Base-by-base conservation (phyloP, 2,113 vertebrate species). In the Tetraodon nigroviridis region DNA sequence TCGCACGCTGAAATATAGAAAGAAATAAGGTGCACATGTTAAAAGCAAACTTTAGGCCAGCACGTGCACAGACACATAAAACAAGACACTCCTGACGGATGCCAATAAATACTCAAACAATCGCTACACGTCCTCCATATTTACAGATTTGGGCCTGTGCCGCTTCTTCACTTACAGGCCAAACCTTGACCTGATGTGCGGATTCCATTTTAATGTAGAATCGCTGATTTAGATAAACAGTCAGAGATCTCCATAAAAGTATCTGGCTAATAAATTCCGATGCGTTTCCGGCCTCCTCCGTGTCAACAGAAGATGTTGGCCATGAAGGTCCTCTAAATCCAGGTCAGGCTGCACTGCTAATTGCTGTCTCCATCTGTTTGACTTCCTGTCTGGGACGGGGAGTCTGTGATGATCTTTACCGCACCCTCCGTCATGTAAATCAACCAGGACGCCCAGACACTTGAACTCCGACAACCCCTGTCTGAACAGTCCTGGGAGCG, bases 371-470 rank as follows among this genome's bases (percentile, higher is more conserved):
- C 67, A 19, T 58, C 48, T 49, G 51, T 80, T 74, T 86, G 75
- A 88, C 81, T 85, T 86, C 79, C 81, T 86, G 82, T 82, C 80
- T 76, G 62, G 63, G 67, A 64, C 69, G 17, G 67, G 75, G 76
- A 86, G 73, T 73, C 75, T 16, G 41, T 53, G 78, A 78, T 76
- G 80, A 82, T 82, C 85, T 86, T 82, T 75, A 74, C 78, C 64
- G 59, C 80, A 61, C 42, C 32, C 51, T 61, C 67, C 7, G 61
- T 65, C 59, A 8, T 16, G 66, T 89, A 84, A 87, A 90, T 90
- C 81, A 87, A 46, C 41, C n/a, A 20, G 32, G 59, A 64, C 24
- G 67, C 71, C 55, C 65, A 78, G 78, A 79, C 75, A 41, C 16
- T 20, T 24, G 53, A 55, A 69, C 19, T 48, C 48, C 67, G 44